phyloP scores from a whole-genome alignment of 2,113 vertebrate genomes.

The Chinchilla lanigera region DNA sequence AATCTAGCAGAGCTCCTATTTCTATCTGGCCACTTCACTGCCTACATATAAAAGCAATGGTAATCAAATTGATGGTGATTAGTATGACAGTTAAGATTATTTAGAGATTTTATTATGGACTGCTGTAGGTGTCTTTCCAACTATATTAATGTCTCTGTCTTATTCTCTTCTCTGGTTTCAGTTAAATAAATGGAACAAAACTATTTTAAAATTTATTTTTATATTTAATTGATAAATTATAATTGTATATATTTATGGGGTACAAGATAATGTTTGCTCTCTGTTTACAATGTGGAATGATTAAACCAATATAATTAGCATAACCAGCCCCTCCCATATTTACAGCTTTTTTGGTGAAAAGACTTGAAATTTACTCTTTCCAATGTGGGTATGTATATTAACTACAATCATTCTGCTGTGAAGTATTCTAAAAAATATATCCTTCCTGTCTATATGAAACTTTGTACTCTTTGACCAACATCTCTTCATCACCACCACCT shows the following conservation, averaged over 20 bases:
- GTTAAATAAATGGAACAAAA: neutral
- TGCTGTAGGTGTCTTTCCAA: neutral
- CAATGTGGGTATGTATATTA: neutral
- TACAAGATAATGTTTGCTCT: neutral
- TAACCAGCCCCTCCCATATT: neutral
- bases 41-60: neutral
- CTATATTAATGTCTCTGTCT: neutral
- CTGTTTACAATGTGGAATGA: neutral
- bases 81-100: neutral
- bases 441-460: neutral
- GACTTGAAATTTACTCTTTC: neutral
- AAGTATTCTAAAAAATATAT: neutral
- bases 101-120: neutral
- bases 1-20: neutral
- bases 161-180: neutral
- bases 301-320: neutral
- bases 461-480: neutral
- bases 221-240: neutral
- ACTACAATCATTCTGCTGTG: neutral
- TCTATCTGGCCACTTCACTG: neutral
- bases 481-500: neutral
- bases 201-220: constrained; percentile 8
- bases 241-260: neutral
- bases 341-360: neutral
- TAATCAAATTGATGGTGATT: neutral